Base-by-base conservation (phyloP, 2,113 vertebrate genomes). In the Otolemur garnettii region DNA sequence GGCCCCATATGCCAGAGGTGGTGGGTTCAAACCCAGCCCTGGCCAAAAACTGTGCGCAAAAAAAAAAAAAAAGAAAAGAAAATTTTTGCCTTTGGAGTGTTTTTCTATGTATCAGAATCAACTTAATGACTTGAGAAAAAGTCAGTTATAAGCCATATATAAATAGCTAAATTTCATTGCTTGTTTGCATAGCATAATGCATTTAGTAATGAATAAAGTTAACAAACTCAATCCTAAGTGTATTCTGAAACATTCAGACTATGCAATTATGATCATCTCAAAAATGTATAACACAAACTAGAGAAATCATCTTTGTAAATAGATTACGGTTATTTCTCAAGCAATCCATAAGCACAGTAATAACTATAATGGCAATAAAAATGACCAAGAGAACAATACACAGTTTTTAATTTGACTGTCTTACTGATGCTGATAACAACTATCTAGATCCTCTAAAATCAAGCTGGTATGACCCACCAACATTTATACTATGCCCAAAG, bases 101-200 rank as follows among this genome's bases (percentile, higher is more conserved):
- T 75, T 45, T 86, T 75, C 68, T 82, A 55, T 57, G 14, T 35
- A 74, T 81, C 77, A 22, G 69, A 84, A 71, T 28, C 60, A 80
- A 55, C 60, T 84, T 55, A 89, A 85, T 50, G 53, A 78, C 26
- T 60, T 95, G 80, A 64, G 28, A 83, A 89, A 89, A 93, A 57
- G 24, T 68, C 45, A 96, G 62, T 19, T 10, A 68, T 74, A 92
- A 80, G 35, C 22, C 53, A 88, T n/a, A 82, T 3, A 59, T 45
- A 64, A 86, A 91, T 79, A 35, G 26, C 66, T 69, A 68, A 82
- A 87, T 80, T 74, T 80, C 19, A 22, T 28, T 93, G 42, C 15
- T 30, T 85, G 30, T 86, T 57, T 42, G 33, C 57, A 59, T 26
- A 45, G 18, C 72, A 74, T 28, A 74, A 69, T 33, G 74, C 24